Evolutionary conservation across 1,140 invertebrate species (phyloP).

Genomic region (Coenobita brevimanus): DNA sequence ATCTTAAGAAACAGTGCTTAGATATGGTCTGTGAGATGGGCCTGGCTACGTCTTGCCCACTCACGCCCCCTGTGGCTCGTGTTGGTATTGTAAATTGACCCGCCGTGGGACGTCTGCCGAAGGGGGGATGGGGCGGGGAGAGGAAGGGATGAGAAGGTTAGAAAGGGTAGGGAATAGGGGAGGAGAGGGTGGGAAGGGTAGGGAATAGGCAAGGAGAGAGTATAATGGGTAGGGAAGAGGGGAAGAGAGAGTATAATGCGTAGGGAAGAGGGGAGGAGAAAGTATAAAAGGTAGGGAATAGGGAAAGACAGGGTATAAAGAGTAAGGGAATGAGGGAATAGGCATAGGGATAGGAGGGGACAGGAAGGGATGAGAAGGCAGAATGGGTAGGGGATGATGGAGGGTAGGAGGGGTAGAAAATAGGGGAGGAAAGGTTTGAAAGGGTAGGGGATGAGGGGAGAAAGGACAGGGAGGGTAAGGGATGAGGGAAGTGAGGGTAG

Average conservation of each 20-base stretch:
- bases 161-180: not conserved
- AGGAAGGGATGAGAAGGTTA: not conserved
- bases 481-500: not conserved
- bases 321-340: not conserved
- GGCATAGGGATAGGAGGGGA: not conserved
- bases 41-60: not conserved
- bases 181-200: not conserved
- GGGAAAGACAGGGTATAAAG: not conserved
- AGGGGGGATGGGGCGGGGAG: not conserved
- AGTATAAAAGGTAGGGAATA: not conserved
- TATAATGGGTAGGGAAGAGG: too few species aligned
- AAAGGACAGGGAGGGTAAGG: not conserved
- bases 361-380: not conserved
- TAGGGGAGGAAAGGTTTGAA: too few species aligned
- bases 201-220: too few species aligned
- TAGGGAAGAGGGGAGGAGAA: not conserved
- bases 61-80: conserved; percentile 29
- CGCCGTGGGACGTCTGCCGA: not conserved
- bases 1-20: not conserved
- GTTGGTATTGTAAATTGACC: conserved; percentile 44
- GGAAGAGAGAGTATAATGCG: not conserved
- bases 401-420: not conserved
- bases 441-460: too few species aligned
- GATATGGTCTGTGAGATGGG: conserved; percentile 1
- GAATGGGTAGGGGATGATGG: not conserved